phyloP scores from a whole-genome alignment of 2,797 vertebrate genomes.

The Limosa lapponica region DNA sequence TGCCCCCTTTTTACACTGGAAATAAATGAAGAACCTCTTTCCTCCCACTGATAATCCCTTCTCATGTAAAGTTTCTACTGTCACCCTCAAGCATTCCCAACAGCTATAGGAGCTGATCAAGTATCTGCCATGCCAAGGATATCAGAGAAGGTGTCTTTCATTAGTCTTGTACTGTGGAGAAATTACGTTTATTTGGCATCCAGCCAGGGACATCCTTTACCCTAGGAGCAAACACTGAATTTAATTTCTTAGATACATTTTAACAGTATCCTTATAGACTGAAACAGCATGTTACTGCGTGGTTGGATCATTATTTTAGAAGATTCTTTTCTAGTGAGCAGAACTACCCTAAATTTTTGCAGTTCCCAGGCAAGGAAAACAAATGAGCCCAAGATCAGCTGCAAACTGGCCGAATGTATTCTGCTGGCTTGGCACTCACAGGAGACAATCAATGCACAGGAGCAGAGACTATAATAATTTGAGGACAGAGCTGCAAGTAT shows the following conservation, averaged over 20 bases:
- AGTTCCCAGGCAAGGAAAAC: background rate
- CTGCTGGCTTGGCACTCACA: background rate
- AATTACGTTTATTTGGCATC: background rate
- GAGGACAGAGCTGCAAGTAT: background rate
- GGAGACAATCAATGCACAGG: background rate
- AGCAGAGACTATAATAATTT: background rate
- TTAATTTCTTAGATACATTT: background rate
- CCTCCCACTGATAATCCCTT: background rate
- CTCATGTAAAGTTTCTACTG: background rate
- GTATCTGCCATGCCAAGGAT: background rate
- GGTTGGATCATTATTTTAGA: background rate
- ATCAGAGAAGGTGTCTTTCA: background rate
- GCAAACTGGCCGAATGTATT: background rate
- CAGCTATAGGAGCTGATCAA: background rate
- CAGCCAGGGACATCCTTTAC: background rate
- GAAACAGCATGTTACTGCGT: background rate
- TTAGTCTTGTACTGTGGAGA: background rate
- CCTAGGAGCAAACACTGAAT: background rate
- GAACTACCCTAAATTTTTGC: background rate
- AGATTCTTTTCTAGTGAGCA: background rate
- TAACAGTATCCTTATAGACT: background rate
- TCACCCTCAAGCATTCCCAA: background rate
- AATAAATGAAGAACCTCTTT: background rate
- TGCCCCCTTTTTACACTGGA: background rate
- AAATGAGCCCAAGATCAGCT: background rate